Conservation (phyloP, 2,113 vertebrate species). For the Sakesphorus luctuosus region DNA sequence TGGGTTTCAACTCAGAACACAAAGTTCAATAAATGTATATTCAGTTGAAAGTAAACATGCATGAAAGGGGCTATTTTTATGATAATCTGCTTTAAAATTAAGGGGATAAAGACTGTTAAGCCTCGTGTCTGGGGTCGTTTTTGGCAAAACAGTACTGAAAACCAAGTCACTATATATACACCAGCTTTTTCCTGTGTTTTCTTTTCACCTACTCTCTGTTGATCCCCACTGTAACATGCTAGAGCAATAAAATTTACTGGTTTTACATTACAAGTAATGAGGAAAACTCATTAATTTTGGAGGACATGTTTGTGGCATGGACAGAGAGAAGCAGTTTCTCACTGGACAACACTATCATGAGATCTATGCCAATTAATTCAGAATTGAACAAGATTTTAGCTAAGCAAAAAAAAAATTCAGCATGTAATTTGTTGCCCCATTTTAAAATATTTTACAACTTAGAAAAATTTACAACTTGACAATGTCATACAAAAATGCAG, state of each 20-base stretch:
- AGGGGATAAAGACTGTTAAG: not conserved
- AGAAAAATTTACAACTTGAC: not conserved
- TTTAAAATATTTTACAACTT: not conserved
- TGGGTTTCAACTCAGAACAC: not conserved
- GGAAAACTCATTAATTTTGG: not conserved
- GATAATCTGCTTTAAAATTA: not conserved
- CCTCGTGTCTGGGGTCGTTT: fast-evolving
- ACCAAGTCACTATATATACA: not conserved
- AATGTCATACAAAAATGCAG: not conserved
- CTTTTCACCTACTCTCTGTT: not conserved
- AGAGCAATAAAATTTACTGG: not conserved
- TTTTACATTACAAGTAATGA: not conserved
- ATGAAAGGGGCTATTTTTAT: not conserved
- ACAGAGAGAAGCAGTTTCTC: not conserved
- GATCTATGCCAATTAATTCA: not conserved
- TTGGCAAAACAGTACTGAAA: not conserved
- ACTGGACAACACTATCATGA: not conserved
- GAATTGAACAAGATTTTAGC: not conserved
- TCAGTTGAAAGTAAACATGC: not conserved
- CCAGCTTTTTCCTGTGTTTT: not conserved
- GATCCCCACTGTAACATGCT: not conserved
- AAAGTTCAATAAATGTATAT: fast-evolving
- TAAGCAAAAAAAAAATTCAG: not conserved
- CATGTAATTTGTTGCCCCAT: not conserved
- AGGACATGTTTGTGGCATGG: not conserved